Conservation (phyloP, 1,140 invertebrate species). For the Drosophila pseudoananassae region DNA sequence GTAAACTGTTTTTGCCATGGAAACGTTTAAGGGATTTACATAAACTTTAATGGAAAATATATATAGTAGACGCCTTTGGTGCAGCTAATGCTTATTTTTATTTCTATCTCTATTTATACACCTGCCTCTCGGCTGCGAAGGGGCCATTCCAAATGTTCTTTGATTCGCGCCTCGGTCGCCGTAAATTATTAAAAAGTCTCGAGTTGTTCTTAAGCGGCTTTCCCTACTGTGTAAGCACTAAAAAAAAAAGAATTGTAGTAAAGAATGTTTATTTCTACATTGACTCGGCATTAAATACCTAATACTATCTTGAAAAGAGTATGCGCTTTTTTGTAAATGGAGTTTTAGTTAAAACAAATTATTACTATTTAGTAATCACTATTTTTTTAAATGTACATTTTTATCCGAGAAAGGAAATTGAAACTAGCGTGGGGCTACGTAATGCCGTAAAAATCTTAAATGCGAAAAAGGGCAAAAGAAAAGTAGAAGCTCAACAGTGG, state of each 20-base stretch:
- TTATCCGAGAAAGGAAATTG: conserved; percentile 33
- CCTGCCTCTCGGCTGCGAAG: conserved; percentile 41
- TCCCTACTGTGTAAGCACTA: conserved; percentile 8
- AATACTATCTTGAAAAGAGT: no score
- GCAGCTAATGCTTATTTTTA: conserved; percentile 55
- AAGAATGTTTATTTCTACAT: no score
- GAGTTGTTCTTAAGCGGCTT: conserved; percentile 71
- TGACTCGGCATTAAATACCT: no score
- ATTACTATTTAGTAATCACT: background rate
- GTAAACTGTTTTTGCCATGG: background rate
- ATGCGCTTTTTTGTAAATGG: no score
- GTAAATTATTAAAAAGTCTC: conserved; percentile 78
- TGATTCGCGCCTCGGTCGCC: conserved; percentile 52
- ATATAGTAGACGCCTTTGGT: conserved; percentile 2
- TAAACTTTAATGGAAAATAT: conserved; percentile 46
- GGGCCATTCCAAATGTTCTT: conserved; percentile 49
- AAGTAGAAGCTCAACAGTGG: background rate
- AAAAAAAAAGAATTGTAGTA: background rate
- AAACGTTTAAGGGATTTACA: conserved; percentile 40
- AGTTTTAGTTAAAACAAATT: no score
- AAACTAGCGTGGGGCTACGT: conserved; percentile 26
- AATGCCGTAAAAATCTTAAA: conserved; percentile 51
- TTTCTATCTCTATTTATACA: conserved; percentile 56
- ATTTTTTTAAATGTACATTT: background rate
- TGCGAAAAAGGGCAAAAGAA: conserved; percentile 13